These are phyloP conservation scores for Orthonyx spaldingii DNA, from an alignment of 2,113 vertebrate species.

Conservation along the genomic window DNA sequence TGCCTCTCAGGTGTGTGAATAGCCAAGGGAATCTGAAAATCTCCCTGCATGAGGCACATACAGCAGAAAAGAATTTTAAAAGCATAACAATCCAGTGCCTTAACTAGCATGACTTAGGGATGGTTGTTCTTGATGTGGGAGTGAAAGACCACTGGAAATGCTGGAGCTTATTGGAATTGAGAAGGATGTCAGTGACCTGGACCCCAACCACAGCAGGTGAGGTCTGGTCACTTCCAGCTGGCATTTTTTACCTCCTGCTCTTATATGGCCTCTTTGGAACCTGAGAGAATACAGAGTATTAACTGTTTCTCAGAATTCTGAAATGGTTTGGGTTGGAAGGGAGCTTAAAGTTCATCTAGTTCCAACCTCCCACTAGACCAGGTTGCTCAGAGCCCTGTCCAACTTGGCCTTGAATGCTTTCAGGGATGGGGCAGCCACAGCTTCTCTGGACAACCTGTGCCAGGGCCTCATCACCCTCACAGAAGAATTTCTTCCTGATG, in stretches of 20 bases:
- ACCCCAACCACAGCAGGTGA: background rate
- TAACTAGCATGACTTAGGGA: rapidly evolving
- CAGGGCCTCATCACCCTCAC: background rate
- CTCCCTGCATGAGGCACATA: background rate
- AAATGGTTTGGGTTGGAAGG: background rate
- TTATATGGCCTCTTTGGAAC: background rate
- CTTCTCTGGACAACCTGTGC: background rate
- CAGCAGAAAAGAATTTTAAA: background rate
- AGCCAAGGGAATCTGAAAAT: background rate
- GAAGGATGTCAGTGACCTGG: background rate
- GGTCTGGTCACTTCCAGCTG: background rate
- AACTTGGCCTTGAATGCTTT: background rate
- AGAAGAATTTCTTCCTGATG: background rate
- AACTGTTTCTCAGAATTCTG: background rate
- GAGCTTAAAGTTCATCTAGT: background rate
- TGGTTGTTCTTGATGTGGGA: background rate
- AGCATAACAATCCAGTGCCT: background rate
- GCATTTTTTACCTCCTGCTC: background rate
- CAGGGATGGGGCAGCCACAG: background rate
- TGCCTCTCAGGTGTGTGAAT: background rate
- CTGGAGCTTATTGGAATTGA: background rate
- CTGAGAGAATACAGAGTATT: background rate
- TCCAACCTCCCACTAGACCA: background rate
- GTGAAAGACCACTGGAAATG: background rate
- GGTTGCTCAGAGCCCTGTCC: background rate